These are phyloP conservation scores for Prunella strophiata DNA, from an alignment of 2,797 vertebrate species.

Conservation along the genomic window DNA sequence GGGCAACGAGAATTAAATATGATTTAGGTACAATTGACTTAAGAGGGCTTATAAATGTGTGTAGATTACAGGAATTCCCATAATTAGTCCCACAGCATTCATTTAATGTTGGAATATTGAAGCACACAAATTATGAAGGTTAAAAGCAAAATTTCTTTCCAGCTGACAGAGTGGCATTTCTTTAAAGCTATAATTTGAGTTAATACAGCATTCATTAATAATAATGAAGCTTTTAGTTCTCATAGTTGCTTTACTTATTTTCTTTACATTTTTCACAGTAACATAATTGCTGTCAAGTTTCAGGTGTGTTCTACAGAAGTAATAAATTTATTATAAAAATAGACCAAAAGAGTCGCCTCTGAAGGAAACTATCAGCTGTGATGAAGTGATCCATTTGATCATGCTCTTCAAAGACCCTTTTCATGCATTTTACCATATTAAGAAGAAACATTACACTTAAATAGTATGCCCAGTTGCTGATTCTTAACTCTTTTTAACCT, in stretches of 20 bases:
- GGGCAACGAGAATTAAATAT: constrained; percentile 54
- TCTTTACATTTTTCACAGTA: constrained; percentile 51
- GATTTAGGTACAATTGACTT: constrained; percentile 64
- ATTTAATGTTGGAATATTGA: constrained; percentile 62
- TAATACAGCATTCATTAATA: constrained; percentile 70
- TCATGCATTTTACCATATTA: constrained; percentile 72
- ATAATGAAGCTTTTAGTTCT: constrained; percentile 63
- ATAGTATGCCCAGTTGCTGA: constrained; percentile 65
- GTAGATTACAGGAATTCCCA: constrained; percentile 57
- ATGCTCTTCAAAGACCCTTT: constrained; percentile 72
- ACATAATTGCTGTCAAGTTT: constrained; percentile 56
- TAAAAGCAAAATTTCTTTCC: constrained; percentile 69
- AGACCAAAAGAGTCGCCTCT: constrained; percentile 61
- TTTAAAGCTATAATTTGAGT: constrained; percentile 68
- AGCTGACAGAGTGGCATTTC: constrained; percentile 68
- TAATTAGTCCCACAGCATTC: constrained; percentile 74
- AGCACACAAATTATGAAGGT: constrained; percentile 71
- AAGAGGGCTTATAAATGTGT: constrained; percentile 64
- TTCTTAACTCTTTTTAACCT: constrained; percentile 75
- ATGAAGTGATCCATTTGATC: constrained; percentile 76
- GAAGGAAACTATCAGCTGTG: constrained; percentile 50
- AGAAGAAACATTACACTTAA: constrained; percentile 74
- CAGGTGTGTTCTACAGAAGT: constrained; percentile 55
- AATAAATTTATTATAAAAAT: constrained; percentile 63
- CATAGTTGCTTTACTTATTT: constrained; percentile 58